Conservation (phyloP, 1,140 invertebrate genomes). For the Euura saliciscinereae region DNA sequence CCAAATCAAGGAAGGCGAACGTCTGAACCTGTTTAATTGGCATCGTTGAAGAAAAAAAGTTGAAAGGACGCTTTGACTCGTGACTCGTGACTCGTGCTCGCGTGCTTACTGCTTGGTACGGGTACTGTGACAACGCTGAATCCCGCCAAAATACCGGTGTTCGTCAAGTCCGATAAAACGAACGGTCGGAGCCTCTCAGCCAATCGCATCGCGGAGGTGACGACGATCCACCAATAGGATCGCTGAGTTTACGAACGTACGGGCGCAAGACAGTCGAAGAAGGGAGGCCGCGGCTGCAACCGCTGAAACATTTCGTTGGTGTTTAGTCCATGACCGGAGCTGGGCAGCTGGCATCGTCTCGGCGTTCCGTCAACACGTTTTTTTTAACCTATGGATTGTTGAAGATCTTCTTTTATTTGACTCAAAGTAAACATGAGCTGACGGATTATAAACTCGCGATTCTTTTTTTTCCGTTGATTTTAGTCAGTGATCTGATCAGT, state of each 20-base stretch:
- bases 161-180: no score
- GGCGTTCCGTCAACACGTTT: not conserved
- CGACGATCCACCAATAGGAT: no score
- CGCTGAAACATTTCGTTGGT: not conserved
- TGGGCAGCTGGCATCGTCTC: not conserved
- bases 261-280: not conserved
- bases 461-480: not conserved
- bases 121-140: no score
- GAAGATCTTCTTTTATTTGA: not conserved
- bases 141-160: no score
- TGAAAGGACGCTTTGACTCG: no score
- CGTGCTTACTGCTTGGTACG: no score
- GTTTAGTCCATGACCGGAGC: not conserved
- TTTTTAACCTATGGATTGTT: not conserved
- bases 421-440: not conserved
- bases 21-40: no score
- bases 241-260: not conserved
- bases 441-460: not conserved
- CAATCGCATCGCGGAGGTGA: no score
- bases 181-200: no score
- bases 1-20: slow-evolving; percentile 70
- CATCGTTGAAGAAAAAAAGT: no score
- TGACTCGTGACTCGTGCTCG: no score
- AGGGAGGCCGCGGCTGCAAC: not conserved
- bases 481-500: not conserved